Base-by-base conservation (phyloP, 2,797 vertebrate genomes). In the Helostoma temminkii region DNA sequence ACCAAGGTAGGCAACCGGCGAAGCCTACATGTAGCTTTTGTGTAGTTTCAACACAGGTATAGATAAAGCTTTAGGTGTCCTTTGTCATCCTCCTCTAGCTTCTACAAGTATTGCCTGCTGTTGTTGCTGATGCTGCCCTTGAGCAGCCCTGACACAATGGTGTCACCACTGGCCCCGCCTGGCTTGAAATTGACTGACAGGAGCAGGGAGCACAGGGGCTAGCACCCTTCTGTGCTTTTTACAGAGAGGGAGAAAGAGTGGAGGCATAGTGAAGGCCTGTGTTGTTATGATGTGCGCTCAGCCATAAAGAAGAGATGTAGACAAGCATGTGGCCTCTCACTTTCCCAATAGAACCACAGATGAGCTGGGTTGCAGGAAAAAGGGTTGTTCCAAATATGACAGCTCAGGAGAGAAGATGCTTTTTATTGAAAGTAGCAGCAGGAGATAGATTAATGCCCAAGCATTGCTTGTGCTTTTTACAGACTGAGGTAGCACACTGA, bases 61-160 rank as follows among this genome's bases (percentile, higher is more conserved):
- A 34, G 12, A n/a, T n/a, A 11, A 34, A 12, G 12, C 32, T 12
- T 12, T 32, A 63, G 37, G 49, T 54, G 45, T 55, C 26, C 18
- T 6, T 56, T 41, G 48, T 63, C 47, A 8, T 53, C 61, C 49
- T 73, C 45, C 26, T 37, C 8, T 71, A 49, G 61, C 70, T 73
- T 32, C 52, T 9, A 3, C 42, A 21, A 39, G 18, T 1, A 3
- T 1, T 48, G 47, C 34, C 59, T 86, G 81, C 22, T 9, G 16
- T 10, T 75, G 75, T 8, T 48, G 47, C 30, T 59, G 62, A 46
- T 8, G 48, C 65, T 85, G 84, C 85, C 56, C 39, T 58, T 85
- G 81, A 89, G 64, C 71, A 8, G 1, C 55, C 66, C 56, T 87
- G 85, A 90, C 88, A 89, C 81, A 92, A 88, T 89, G 84, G 86